Base-by-base conservation (phyloP, 2,797 vertebrate species). In the Anomalospiza imberbis region DNA sequence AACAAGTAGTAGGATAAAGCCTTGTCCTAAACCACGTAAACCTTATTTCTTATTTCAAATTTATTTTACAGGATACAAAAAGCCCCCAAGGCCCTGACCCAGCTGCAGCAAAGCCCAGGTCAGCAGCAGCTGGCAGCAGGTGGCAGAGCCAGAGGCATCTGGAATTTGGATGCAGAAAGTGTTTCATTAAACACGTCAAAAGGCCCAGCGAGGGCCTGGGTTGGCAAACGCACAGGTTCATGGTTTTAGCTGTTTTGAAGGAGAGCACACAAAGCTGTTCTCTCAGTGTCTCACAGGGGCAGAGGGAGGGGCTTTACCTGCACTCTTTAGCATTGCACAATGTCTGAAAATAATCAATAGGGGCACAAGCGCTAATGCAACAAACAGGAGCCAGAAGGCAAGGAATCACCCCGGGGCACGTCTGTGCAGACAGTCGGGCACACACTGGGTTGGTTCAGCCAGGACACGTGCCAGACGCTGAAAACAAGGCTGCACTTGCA, bases 141-240 rank as follows among this genome's bases (percentile, higher is more conserved):
- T 79, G 79, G 92, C 88, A 86, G 84, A 81, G 36, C 0, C 0
- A 57, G 45, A 62, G 36, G 77, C 54, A 36, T 6, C 51, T n/a
- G 67, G 67, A 36, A 60, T 70, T 54, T 26, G 60, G 63, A 86
- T 63, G 71, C 36, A 84, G 55, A 78, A 92, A 91, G 42, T 44
- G 73, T 88, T 95, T 73, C 73, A 28, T 71, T 58, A 54, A 60
- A 79, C 51, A n/a, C 1, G 0, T 12, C 13, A 60, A 65, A 85
- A 53, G 42, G 65, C 84, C 34, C 80, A n/a, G 74, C 1, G 0
- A 67, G 53, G 79, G 53, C 5, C 1, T 73, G 60, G 22, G 34
- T 13, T 61, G 70, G 31, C 70, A 88, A 65, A 85, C 0, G 2
- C 34, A 29, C 0, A 0, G 18, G 4, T 66, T 78, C 29, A 1